phyloP scores from a whole-genome alignment of 2,888 invertebrate genomes.

The Resseliella maxima region DNA sequence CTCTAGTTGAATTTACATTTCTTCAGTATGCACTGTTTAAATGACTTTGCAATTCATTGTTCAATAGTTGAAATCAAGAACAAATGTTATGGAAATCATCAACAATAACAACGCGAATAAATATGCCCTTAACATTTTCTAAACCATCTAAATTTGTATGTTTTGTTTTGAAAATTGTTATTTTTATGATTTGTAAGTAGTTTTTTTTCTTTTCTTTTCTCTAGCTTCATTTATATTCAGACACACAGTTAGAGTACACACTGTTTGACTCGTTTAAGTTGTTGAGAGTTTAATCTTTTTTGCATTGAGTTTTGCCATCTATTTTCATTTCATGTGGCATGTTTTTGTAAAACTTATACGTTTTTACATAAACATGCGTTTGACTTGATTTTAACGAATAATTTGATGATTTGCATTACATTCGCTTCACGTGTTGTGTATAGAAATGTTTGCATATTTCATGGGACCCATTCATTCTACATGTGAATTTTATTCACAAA shows the following conservation, averaged over 20 bases:
- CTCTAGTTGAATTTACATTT: background rate
- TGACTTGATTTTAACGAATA: background rate
- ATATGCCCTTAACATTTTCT: slow-evolving; percentile 41
- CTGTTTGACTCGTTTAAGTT: background rate
- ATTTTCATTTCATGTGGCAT: background rate
- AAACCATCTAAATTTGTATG: background rate
- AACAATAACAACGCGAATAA: slow-evolving; percentile 32
- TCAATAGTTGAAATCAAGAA: background rate
- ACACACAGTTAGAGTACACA: background rate
- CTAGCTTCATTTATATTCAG: background rate
- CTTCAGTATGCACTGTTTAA: background rate
- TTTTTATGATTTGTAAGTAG: slow-evolving; percentile 36
- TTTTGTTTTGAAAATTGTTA: background rate
- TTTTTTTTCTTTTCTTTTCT: background rate
- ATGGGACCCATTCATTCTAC: background rate
- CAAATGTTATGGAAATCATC: slow-evolving; percentile 26
- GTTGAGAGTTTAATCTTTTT: background rate
- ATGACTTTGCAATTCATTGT: background rate
- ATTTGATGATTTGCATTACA: slow-evolving; percentile 43
- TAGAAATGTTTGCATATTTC: background rate
- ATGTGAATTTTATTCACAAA: background rate
- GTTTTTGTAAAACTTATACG: background rate
- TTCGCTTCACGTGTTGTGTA: background rate
- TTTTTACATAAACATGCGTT: slow-evolving; percentile 44
- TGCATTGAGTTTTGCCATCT: background rate